A percentile compares a stretch with the other conserved stretches of the same genome.
Evolutionary conservation across 2,113 vertebrate genomes (phyloP).

Genomic region (Rynchops niger): DNA sequence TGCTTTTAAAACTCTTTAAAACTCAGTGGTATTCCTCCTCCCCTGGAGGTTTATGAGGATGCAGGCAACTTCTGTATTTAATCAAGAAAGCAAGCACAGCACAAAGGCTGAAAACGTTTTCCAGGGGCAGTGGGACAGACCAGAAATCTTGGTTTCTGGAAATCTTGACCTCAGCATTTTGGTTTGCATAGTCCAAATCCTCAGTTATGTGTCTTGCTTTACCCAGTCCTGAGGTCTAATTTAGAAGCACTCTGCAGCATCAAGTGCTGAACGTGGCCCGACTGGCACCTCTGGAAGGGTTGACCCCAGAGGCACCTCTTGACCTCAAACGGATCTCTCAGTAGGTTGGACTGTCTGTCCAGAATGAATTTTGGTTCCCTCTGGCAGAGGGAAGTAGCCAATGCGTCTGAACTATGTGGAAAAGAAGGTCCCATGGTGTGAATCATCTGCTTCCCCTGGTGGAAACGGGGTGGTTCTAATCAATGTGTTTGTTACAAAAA

Average conservation of each 20-base stretch:
- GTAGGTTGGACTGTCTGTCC: not conserved
- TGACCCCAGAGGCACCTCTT: not conserved
- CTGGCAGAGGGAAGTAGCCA: not conserved
- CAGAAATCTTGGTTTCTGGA: not conserved
- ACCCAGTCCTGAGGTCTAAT: not conserved
- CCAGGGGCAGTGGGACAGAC: not conserved
- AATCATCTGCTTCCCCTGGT: not conserved
- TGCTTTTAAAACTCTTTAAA: constrained; percentile 1
- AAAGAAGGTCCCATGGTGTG: not conserved
- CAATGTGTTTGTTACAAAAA: not conserved
- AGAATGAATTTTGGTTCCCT: not conserved
- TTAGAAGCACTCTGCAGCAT: not conserved
- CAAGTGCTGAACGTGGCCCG: not conserved
- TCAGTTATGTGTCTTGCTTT: not conserved
- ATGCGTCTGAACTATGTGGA: not conserved
- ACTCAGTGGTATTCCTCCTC: not conserved
- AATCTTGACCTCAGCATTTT: not conserved
- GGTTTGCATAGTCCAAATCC: not conserved
- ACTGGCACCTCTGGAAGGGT: not conserved
- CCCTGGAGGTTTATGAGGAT: not conserved
- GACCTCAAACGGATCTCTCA: not conserved
- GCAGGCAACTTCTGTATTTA: not conserved
- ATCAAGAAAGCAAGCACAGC: not conserved
- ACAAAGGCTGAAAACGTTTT: not conserved
- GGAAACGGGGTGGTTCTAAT: not conserved